Percentiles rank a stretch among this genome's conserved stretches.
Conservation (phyloP, 2,797 vertebrate species). For the Nyctibius grandis region DNA sequence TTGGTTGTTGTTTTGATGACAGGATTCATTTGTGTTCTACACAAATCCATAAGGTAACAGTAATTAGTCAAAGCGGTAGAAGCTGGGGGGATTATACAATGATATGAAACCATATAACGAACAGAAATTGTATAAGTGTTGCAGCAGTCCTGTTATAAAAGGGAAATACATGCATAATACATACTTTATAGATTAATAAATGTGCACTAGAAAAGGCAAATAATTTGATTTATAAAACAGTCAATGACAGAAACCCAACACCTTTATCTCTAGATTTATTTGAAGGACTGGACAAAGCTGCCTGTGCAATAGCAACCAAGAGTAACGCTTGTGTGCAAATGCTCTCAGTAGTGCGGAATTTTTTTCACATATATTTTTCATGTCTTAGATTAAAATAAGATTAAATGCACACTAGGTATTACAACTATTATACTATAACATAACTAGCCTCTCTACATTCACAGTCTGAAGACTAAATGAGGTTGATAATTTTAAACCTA, state of each 20-base stretch:
- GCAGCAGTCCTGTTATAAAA: background rate
- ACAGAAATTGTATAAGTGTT: background rate
- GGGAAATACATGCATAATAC: background rate
- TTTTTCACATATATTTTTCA: rapidly evolving
- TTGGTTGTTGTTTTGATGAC: background rate
- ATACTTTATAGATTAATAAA: background rate
- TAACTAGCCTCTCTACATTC: background rate
- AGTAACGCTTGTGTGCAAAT: background rate
- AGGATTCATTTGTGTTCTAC: background rate
- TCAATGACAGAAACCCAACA: background rate
- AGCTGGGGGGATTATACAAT: background rate
- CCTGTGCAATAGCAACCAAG: background rate
- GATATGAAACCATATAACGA: background rate
- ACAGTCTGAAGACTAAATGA: background rate
- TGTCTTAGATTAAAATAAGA: background rate
- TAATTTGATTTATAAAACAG: background rate
- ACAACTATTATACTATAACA: background rate
- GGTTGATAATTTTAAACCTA: background rate
- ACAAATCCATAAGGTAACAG: background rate
- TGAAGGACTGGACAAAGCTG: background rate
- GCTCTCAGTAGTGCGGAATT: background rate
- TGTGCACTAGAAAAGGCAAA: background rate
- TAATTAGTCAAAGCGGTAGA: background rate
- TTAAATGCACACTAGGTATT: background rate
- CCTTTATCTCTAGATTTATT: background rate